phyloP scores from a whole-genome alignment of 2,113 vertebrate genomes.

The Turnix velox region DNA sequence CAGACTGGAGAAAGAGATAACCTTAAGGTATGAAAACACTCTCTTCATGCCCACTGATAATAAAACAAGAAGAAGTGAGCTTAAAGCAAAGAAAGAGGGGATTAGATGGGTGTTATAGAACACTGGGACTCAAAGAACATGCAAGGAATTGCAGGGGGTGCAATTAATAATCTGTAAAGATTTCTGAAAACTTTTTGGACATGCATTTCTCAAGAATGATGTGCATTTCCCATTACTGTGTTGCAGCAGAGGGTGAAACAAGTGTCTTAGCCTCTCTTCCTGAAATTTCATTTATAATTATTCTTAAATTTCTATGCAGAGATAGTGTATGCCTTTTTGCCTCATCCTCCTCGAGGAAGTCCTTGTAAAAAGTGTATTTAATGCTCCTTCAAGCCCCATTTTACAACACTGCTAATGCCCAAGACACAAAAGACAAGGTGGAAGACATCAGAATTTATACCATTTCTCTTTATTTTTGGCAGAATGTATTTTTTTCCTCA shows the following conservation, averaged over 20 bases:
- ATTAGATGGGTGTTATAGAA: neutral
- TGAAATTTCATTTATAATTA: neutral
- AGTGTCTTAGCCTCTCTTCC: neutral
- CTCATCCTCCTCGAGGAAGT: neutral
- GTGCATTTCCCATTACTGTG: neutral
- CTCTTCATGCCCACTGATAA: neutral
- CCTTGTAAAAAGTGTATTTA: neutral
- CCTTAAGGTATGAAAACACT: neutral
- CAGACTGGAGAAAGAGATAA: neutral
- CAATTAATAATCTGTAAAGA: accelerated
- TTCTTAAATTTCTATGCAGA: neutral
- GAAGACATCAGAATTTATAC: neutral
- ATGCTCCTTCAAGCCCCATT: neutral
- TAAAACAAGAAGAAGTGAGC: neutral
- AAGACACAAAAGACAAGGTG: neutral
- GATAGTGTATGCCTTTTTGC: neutral
- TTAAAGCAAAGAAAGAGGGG: neutral
- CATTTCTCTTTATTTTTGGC: neutral
- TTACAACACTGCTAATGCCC: neutral
- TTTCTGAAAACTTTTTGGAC: neutral
- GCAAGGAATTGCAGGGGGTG: neutral
- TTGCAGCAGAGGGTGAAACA: neutral
- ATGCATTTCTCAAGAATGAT: neutral
- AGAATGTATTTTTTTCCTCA: neutral
- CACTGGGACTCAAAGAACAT: neutral